Evolutionary conservation across 2,888 invertebrate genomes (phyloP).

Genomic region (Brachynemurus nebulosus): DNA sequence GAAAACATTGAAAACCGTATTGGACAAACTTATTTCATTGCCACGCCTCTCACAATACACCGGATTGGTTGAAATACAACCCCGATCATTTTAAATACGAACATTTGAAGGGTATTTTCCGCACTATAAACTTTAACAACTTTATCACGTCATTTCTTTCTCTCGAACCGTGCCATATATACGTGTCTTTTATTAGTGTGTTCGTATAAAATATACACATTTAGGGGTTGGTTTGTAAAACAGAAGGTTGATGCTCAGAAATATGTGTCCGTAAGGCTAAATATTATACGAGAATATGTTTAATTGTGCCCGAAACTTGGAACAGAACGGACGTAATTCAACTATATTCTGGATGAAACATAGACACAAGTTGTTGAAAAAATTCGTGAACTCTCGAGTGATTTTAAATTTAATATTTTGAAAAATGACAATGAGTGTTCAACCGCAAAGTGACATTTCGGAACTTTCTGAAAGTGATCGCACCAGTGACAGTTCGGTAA

Average conservation of each 20-base stretch:
- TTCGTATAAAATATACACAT: background rate
- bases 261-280: slow-evolving; percentile 8
- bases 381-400: background rate
- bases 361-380: background rate
- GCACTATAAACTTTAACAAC: background rate
- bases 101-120: slow-evolving; percentile 5
- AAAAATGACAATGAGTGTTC: slow-evolving; percentile 11
- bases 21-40: slow-evolving; percentile 32
- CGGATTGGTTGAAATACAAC: slow-evolving; percentile 33
- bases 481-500: background rate
- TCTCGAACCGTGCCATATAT: background rate
- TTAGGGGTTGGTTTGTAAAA: slow-evolving; percentile 6
- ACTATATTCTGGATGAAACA: background rate
- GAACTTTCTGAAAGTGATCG: background rate
- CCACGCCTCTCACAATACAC: slow-evolving; percentile 29
- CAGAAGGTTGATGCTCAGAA: slow-evolving; percentile 9
- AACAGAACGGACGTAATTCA: background rate
- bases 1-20: slow-evolving; percentile 37
- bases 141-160: background rate
- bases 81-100: slow-evolving; percentile 19
- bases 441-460: background rate
- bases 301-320: slow-evolving; percentile 8
- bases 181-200: slow-evolving; percentile 1
- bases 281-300: slow-evolving; percentile 10
- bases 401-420: background rate